Conservation (phyloP, 92 coral and sea anemone genomes). For the Virgularia gustaviana region DNA sequence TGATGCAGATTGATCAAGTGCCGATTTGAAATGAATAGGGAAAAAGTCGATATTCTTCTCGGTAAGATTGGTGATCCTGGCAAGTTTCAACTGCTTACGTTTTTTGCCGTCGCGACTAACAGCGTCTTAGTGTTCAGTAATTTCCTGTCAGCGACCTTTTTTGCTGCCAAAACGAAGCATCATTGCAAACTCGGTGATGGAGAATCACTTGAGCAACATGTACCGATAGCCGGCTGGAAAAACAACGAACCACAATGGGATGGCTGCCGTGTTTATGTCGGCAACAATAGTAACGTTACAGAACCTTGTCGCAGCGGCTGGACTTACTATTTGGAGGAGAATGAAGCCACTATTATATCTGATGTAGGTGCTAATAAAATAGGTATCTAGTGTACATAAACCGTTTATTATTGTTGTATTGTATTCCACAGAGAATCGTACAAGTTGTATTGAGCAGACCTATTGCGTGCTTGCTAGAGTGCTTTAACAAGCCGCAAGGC, state of each 20-base stretch:
- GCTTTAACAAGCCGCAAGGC: no score
- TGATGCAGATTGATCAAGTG: no score
- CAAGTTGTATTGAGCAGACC: no score
- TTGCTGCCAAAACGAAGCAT: slow-evolving; percentile 8
- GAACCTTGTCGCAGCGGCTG: slow-evolving; percentile 16
- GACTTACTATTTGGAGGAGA: slow-evolving; percentile 10
- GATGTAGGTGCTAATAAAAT: neutral
- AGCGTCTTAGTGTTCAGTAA: neutral
- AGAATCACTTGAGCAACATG: no score
- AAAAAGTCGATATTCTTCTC: slow-evolving; percentile 9
- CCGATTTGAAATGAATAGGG: no score
- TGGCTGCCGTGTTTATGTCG: slow-evolving; percentile 3
- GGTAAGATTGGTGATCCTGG: slow-evolving; percentile 4
- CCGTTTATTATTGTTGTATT: no score
- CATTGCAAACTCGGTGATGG: slow-evolving; percentile 2
- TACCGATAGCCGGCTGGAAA: neutral
- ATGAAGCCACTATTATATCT: slow-evolving; percentile 24
- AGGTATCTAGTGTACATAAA: no score
- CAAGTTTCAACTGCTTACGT: neutral
- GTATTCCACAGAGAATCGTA: no score
- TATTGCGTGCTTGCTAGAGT: no score
- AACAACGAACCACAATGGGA: slow-evolving; percentile 25
- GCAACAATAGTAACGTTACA: neutral
- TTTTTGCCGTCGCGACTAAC: neutral
- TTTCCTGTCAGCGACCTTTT: neutral